Evolutionary conservation across 2,888 invertebrate species (phyloP).

Genomic region (Pachymerium ferrugineum): DNA sequence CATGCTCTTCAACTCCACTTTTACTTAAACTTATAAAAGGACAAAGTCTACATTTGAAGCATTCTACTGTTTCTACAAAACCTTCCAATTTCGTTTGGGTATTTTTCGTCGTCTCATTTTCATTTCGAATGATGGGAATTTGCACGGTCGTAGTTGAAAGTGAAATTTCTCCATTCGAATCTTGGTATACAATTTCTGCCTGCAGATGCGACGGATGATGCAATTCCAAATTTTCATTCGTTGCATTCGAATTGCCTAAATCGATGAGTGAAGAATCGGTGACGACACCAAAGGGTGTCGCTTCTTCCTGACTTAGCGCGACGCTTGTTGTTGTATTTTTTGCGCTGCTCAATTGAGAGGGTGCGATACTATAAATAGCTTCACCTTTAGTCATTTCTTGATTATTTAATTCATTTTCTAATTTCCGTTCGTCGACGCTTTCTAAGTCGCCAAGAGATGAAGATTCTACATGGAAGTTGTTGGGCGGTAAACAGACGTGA

Average conservation of each 20-base stretch:
- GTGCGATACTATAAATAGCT: conserved; percentile 36
- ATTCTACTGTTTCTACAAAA: conserved; percentile 42
- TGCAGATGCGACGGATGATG: not conserved
- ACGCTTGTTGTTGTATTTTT: not conserved
- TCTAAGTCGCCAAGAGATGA: not conserved
- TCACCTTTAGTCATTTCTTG: not conserved
- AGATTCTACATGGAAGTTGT: not conserved
- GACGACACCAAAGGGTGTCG: not conserved
- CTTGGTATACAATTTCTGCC: conserved; percentile 24
- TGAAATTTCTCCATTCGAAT: not conserved
- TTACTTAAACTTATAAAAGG: conserved; percentile 55
- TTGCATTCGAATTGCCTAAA: not conserved
- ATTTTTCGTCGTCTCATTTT: not conserved
- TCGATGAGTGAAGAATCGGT: conserved; percentile 1
- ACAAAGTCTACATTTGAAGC: conserved; percentile 56
- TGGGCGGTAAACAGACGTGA: not conserved
- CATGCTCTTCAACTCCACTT: conserved; percentile 54
- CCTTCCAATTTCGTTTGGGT: conserved; percentile 29
- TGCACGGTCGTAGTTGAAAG: not conserved
- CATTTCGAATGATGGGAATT: not conserved
- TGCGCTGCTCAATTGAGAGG: conserved; percentile 29
- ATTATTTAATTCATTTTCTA: not conserved
- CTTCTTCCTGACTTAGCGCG: not conserved
- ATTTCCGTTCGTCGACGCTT: not conserved
- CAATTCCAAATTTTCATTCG: not conserved